These are phyloP conservation scores for Anarrhichthys ocellatus DNA, from an alignment of 2,113 vertebrate species.

Conservation along the genomic window DNA sequence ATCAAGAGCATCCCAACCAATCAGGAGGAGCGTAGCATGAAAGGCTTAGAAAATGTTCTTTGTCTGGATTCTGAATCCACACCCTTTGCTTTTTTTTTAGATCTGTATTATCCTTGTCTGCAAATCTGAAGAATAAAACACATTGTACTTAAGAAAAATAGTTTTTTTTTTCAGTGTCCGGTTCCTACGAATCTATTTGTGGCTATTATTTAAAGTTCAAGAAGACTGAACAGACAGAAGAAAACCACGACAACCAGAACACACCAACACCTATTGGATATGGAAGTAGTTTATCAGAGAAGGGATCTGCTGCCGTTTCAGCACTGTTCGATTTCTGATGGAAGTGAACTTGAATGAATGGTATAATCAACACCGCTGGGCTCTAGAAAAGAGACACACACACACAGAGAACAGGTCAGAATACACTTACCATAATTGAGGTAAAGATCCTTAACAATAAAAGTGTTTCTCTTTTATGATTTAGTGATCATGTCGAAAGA, in stretches of 20 bases:
- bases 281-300: neutral
- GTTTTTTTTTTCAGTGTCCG: neutral
- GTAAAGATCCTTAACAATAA: neutral
- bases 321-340: conserved; percentile 74
- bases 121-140: too few relatives aligned
- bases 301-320: conserved; percentile 35
- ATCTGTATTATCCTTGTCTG: too few relatives aligned
- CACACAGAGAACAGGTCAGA: conserved; percentile 28
- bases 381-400: conserved; percentile 59
- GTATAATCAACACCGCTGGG: accelerated
- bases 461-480: neutral
- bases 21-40: too few relatives aligned
- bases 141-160: too few relatives aligned
- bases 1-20: too few relatives aligned
- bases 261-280: neutral
- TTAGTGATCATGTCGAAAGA: neutral
- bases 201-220: neutral
- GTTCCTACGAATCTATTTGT: neutral
- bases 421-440: neutral
- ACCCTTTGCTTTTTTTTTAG: too few relatives aligned
- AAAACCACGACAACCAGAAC: neutral
- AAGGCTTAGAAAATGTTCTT: too few relatives aligned
- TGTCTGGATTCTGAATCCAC: too few relatives aligned
- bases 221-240: neutral
- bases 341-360: neutral